Evolutionary conservation across 1,140 invertebrate species (phyloP), one percentile per base, ranked within the genome.

Genomic region (Anoplolepis gracilipes): DNA sequence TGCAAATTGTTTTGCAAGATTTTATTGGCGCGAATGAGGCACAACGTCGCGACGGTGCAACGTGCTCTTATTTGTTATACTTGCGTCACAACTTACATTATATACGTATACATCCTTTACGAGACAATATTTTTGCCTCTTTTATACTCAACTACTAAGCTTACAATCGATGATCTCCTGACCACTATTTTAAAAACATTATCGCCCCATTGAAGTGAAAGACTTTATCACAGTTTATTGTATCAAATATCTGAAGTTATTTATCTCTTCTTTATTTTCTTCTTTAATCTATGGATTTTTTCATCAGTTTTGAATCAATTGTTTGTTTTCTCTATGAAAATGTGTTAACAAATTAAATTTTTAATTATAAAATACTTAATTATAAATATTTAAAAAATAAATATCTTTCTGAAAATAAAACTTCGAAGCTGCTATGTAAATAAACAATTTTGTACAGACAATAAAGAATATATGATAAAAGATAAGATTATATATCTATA

Each of bases 1-100:
- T 88, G 86, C n/a, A 85, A 79, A 85, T 67, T 61, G 53, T 67
- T 87, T 87, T 73, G 65, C 46, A 85, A 46, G 39, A 28, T 19
- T 85, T 61, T 57, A 88, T 87, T 87, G 59, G 72, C 33, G 16
- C 61, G 76, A 87, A 85, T 76, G 49, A n/a, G 33, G 25, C 28
- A 13, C 30, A 78, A 11, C 7, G n/a, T 30, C 1, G 13, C 7
- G n/a, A 22, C 1, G 13, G 30, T 70, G 25, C 33, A 39, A 28
- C 22, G 5, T 65, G 57, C 75, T 61, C 55, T 73, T 88, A 57
- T 81, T 36, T 33, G 25, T 79, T 61, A 19, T 6, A 33, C 30
- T 78, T 78, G 72, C 85, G 70, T 87, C 81, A 87, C 16, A 65
- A 57, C 11, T 72, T 53, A 42, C 11, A 16, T 13, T 22, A 64